These are phyloP conservation scores for zebrafish (Danio rerio) DNA, from an alignment of 2,113 vertebrate species.

Conservation along the genomic window GRCz12tu NC_133187.1:20018501-20019000, in stretches of 20 bases:
- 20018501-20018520: no score
- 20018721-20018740: neutral
- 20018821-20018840: constrained; percentile 63
- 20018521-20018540: no score
- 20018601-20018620: neutral
- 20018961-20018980: constrained; percentile 69
- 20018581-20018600: neutral
- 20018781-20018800: constrained; percentile 4
- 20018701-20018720: neutral
- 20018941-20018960: constrained; percentile 78
- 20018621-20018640: neutral
- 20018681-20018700: neutral
- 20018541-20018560: no score
- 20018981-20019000: constrained; percentile 54
- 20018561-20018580: neutral
- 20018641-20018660: no score
- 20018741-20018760: neutral
- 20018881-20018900: constrained; percentile 42
- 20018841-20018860: constrained; percentile 56
- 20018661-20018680: neutral
- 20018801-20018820: neutral
- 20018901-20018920: constrained; percentile 52
- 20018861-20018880: constrained; percentile 55
- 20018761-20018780: neutral
- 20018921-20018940: constrained; percentile 80